Evolutionary conservation across 92 coral and sea anemone genomes (phyloP).

Genomic region (Heliopora coerulea): DNA sequence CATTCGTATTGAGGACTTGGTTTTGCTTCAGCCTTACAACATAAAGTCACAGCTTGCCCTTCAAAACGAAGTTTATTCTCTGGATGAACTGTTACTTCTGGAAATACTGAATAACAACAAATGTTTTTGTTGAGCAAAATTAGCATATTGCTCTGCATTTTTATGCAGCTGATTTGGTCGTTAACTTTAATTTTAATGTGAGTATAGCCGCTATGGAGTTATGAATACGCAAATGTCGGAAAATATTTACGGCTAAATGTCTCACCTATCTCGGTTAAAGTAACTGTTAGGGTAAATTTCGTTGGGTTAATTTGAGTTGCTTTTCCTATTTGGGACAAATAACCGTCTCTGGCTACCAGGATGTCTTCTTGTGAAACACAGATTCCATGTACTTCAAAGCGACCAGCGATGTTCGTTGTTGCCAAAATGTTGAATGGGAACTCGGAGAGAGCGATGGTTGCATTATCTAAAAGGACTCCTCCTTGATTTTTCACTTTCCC

Average conservation of each 20-base stretch:
- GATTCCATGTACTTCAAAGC: constrained; percentile 39
- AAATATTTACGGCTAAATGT: too few relatives aligned
- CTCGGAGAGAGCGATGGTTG: constrained; percentile 45
- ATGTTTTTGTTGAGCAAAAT: too few relatives aligned
- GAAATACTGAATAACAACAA: constrained; percentile 22
- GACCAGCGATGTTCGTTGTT: constrained; percentile 39
- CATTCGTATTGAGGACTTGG: constrained; percentile 45
- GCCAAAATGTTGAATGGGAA: constrained; percentile 41
- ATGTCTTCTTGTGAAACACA: constrained; percentile 30
- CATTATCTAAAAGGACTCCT: constrained; percentile 33
- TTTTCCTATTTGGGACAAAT: constrained; percentile 9
- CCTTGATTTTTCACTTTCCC: constrained; percentile 36
- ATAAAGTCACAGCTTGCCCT: constrained; percentile 47
- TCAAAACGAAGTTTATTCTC: constrained; percentile 37
- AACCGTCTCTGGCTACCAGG: constrained; percentile 34
- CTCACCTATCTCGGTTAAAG: constrained; percentile 47
- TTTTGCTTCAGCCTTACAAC: constrained; percentile 47
- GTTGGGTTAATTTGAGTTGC: constrained; percentile 18
- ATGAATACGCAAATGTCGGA: too few relatives aligned
- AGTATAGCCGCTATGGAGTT: too few relatives aligned
- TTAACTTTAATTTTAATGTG: too few relatives aligned
- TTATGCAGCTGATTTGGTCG: too few relatives aligned
- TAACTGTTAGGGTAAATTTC: constrained; percentile 11
- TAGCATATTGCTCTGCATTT: too few relatives aligned
- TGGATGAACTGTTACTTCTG: constrained; percentile 45